Percentiles rank a stretch among this genome's conserved stretches.
These are phyloP conservation scores for Drosophila murphyi DNA, from an alignment of 1,140 invertebrate species.

Conservation along the genomic window DNA sequence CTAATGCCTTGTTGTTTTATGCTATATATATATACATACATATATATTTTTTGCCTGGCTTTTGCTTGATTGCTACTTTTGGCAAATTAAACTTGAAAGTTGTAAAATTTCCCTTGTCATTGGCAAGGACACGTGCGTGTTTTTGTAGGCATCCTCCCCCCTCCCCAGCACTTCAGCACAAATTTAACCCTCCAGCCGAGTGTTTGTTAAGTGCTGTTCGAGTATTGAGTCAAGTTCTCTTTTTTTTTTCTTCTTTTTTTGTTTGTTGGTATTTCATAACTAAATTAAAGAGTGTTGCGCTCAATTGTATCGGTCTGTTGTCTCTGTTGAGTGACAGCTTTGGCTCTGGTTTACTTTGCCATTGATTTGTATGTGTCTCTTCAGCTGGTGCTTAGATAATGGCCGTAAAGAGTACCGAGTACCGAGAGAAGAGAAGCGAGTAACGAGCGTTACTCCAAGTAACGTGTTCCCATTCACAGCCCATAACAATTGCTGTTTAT, in stretches of 20 bases:
- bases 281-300: conserved; percentile 52
- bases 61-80: conserved; percentile 79
- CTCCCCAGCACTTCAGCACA: not conserved
- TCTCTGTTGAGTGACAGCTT: not conserved
- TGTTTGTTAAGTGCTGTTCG: conserved; percentile 28
- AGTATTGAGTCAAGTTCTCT: conserved; percentile 31
- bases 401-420: not conserved
- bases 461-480: conserved; percentile 65
- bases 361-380: conserved; percentile 45
- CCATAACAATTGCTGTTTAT: conserved; percentile 82
- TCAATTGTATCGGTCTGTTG: not conserved
- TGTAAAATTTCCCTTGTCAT: conserved; percentile 83
- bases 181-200: conserved; percentile 26
- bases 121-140: conserved; percentile 80
- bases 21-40: not conserved
- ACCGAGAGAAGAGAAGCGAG: not conserved
- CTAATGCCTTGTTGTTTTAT: conserved; percentile 22
- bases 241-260: not conserved
- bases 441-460: conserved; percentile 12
- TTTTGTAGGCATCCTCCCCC: conserved; percentile 17
- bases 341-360: conserved; percentile 18
- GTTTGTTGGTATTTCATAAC: conserved; percentile 40
- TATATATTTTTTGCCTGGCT: conserved; percentile 34
- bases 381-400: not conserved
- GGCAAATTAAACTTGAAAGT: conserved; percentile 82